Evolutionary conservation across 2,113 vertebrate species (phyloP), one percentile per base, ranked within the genome.

Genomic region (Numenius arquata): DNA sequence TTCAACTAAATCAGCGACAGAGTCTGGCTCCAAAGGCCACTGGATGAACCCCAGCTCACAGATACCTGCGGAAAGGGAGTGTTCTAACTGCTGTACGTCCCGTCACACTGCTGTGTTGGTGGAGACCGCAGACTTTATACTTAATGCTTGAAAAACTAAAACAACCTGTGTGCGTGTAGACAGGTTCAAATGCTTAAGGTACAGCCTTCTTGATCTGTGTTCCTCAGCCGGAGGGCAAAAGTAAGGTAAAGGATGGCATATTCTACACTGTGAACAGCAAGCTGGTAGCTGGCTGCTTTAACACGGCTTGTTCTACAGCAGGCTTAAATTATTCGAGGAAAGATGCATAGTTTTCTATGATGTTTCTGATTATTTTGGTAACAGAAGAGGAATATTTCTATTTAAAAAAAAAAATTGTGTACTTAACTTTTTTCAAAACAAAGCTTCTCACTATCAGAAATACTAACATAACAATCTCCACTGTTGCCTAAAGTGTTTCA

Each of bases 341-440:
- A 89, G 84, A 70, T 30, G 62, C 14, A 7, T 93, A 82, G 77
- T 96, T 96, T 96, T 96, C 66, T 96, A 85, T 87, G 89, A 85
- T 23, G 62, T 88, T 91, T 91, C 67, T 87, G 89, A 74, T 45
- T 96, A 95, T 95, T 97, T 97, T 97, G 80, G 94, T 96, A 96
- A 68, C 41, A 84, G 80, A 85, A 75, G 93, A 80, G 76, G 85
- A 95, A 52, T 94, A 70, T 94, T 92, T 97, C 85, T 95, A 88
- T 90, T 93, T 66, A 45, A 53, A 62, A 84, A 53, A 62, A 81
- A 74, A 74, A 27, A 36, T 1, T 5, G 47, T 77, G n/a, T 66
- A 40, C 36, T 90, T 68, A 47, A 74, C 80, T 93, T 95, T 96
- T 93, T 95, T 95, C 36, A 74, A 84, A 92, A 55, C 21, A 12